phyloP scores from a whole-genome alignment of 2,888 invertebrate genomes.

The Lacanobia wlatinum region DNA sequence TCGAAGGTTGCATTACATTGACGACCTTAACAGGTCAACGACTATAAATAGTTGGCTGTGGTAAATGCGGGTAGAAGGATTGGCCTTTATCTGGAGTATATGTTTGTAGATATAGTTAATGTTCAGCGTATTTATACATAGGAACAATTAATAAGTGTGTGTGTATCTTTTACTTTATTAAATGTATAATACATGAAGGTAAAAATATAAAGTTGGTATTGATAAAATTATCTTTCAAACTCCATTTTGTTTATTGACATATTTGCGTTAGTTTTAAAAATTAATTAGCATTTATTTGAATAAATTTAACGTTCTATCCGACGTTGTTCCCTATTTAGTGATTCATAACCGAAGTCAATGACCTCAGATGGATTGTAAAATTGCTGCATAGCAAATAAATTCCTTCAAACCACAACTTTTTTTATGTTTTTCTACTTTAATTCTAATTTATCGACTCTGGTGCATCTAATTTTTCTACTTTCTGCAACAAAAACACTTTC shows the following conservation, averaged over 20 bases:
- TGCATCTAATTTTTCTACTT: not conserved
- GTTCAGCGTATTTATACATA: too few relatives aligned
- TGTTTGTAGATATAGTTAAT: not conserved
- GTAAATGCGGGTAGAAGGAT: slow-evolving; percentile 40
- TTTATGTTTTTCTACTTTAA: not conserved
- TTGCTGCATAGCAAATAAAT: not conserved
- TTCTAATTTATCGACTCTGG: not conserved
- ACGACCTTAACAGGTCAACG: slow-evolving; percentile 31
- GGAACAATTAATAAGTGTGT: not conserved
- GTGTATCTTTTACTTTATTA: not conserved
- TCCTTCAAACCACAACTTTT: not conserved
- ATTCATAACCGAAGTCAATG: slow-evolving; percentile 12
- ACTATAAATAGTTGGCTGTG: slow-evolving; percentile 6
- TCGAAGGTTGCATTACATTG: slow-evolving; percentile 11
- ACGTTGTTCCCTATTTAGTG: not conserved
- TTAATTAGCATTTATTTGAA: not conserved
- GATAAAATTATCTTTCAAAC: too few relatives aligned
- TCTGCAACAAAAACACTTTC: not conserved
- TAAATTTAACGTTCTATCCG: not conserved
- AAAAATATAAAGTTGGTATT: not conserved
- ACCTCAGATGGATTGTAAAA: not conserved
- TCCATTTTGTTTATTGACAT: not conserved
- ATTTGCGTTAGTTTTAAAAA: not conserved
- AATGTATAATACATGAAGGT: too few relatives aligned
- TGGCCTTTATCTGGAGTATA: slow-evolving; percentile 8